phyloP scores from a whole-genome alignment of 1,140 invertebrate genomes.

The Batillaria attramentaria region DNA sequence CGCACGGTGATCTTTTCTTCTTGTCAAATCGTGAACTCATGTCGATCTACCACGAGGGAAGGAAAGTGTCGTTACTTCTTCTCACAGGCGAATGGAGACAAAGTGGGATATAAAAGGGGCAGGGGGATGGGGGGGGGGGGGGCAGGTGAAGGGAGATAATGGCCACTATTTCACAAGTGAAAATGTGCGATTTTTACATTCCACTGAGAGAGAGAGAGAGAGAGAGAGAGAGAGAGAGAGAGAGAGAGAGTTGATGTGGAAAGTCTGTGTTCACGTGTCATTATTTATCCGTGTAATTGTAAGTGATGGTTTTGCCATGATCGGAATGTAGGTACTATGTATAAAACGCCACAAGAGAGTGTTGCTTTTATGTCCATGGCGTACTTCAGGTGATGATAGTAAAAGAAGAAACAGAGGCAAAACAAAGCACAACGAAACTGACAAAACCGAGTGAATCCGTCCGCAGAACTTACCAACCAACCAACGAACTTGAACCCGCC shows the following conservation, averaged over 20 bases:
- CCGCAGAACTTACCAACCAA: no score
- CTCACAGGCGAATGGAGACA: no score
- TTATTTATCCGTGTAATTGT: not conserved
- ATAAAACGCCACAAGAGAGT: not conserved
- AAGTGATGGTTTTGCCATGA: not conserved
- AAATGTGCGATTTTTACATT: not conserved
- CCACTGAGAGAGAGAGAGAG: slow-evolving; percentile 13
- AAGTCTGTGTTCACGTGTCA: not conserved
- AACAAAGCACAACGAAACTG: no score
- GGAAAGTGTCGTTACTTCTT: not conserved
- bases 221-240: slow-evolving; percentile 15
- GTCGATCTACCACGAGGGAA: not conserved
- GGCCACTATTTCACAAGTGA: no score
- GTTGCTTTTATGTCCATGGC: not conserved
- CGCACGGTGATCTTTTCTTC: no score
- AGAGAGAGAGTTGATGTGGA: not conserved
- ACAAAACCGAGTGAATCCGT: no score
- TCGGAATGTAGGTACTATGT: not conserved
- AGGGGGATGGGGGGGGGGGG: not conserved
- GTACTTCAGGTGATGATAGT: not conserved
- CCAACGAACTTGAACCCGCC: no score
- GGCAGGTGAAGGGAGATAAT: not conserved
- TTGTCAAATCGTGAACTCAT: not conserved
- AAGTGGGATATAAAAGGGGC: no score
- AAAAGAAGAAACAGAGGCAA: no score